phyloP scores from a whole-genome alignment of 1,140 invertebrate genomes.

The Parasteatoda tepidariorum region DNA sequence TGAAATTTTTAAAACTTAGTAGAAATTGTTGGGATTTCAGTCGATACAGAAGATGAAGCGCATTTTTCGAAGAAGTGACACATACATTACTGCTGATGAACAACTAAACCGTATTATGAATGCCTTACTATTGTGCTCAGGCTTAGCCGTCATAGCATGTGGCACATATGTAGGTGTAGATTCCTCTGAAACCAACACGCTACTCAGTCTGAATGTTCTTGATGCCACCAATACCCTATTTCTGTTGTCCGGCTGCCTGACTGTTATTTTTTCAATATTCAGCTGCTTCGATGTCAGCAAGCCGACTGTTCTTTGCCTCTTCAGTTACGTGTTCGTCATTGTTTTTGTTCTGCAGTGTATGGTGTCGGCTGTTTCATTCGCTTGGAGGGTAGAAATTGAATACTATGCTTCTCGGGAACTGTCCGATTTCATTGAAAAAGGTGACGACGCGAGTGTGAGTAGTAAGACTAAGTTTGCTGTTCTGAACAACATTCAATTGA shows the following conservation, averaged over 20 bases:
- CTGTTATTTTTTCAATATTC: background rate
- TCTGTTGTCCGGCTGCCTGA: background rate
- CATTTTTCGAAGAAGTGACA: too few species aligned
- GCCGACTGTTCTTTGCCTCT: background rate
- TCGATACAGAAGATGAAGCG: too few species aligned
- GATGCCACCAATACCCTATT: background rate
- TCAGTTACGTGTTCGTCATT: background rate
- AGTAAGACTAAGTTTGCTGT: background rate
- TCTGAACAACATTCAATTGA: background rate
- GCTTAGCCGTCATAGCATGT: background rate
- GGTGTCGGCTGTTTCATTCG: conserved; percentile 10
- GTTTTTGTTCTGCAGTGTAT: conserved; percentile 30
- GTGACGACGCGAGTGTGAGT: background rate
- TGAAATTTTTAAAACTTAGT: too few species aligned
- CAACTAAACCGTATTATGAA: background rate
- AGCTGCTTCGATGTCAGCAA: background rate
- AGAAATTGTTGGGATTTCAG: too few species aligned
- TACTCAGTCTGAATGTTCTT: background rate
- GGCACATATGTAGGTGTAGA: background rate
- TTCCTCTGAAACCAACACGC: background rate
- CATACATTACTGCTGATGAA: too few species aligned
- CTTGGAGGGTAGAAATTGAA: conserved; percentile 1
- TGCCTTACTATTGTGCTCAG: background rate
- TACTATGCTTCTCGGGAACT: background rate
- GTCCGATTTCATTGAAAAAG: background rate